Evolutionary conservation across 1,140 invertebrate species (phyloP), one percentile per base, ranked within the genome.

Genomic region (Drosophila yakuba): DNA sequence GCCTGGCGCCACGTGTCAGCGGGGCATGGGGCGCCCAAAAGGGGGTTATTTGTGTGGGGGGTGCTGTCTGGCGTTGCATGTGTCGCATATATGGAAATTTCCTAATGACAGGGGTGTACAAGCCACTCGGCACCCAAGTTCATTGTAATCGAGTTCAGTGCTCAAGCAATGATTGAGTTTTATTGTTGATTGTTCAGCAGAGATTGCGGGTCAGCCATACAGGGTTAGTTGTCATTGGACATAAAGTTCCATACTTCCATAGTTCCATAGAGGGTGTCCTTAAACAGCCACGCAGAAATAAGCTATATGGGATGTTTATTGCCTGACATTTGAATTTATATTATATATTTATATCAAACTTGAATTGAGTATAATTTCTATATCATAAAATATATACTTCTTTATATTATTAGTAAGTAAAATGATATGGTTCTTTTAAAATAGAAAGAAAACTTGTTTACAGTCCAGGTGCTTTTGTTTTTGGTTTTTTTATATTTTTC

Each of bases 41-140:
- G 44, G 45, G 20, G 44, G 36, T 10, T 35, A 28, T 25, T 48
- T 28, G 39, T n/a, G 25, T 7, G 48, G n/a, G 59, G 59, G 3
- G 32, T 51, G 41, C 39, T 47, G 32, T 44, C 41, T 47, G 7
- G 32, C 71, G 56, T 78, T 71, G 80, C 80, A 83, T 83, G 80
- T 83, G 80, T 78, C 64, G 80, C 72, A 80, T 80, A 83, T 83
- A 84, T 84, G 80, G 73, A 84, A 84, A 84, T 84, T 79, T 60
- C 68, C 41, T 84, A 84, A 84, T 84, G 72, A 84, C 72, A 80
- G 80, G 76, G 80, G 73, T 36, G 72, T 75, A 63, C 60, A 7
- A 32, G 32, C 32, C 32, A 58, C 41, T 35, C 45, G 43, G 74
- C 43, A 44, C 48, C 72, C 56, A 69, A 72, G 77, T 80, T 80